These are phyloP conservation scores for Ammospiza maritima DNA, from an alignment of 2,797 vertebrate species.

Conservation along the genomic window DNA sequence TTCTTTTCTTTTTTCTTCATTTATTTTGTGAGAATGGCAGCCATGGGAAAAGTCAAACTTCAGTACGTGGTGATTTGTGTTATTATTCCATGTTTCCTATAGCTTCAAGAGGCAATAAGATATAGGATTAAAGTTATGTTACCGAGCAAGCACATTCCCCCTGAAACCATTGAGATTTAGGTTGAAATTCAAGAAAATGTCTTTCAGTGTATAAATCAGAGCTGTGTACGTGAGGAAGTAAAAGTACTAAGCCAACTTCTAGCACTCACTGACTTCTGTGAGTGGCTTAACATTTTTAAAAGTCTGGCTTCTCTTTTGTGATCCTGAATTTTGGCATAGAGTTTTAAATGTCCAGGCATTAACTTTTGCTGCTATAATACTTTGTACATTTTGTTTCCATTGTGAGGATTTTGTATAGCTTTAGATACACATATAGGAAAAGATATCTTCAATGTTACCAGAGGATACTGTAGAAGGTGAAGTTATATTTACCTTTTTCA, in stretches of 20 bases:
- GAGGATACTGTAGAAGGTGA: neutral
- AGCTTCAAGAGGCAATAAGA: neutral
- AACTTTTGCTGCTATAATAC: neutral
- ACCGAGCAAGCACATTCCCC: accelerated
- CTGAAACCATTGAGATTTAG: neutral
- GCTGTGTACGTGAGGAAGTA: neutral
- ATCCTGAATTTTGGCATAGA: neutral
- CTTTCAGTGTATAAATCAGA: neutral
- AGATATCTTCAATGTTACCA: neutral
- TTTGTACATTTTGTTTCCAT: neutral
- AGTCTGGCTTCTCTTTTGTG: neutral
- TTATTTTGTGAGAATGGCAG: neutral
- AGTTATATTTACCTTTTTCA: neutral
- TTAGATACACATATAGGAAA: neutral
- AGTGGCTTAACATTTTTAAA: neutral
- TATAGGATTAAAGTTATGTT: neutral
- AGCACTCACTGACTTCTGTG: accelerated
- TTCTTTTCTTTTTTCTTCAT: neutral
- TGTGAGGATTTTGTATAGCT: neutral
- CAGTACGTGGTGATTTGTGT: neutral
- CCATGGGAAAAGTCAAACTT: neutral
- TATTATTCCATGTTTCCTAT: neutral
- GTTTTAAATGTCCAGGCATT: neutral
- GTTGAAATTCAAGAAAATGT: neutral
- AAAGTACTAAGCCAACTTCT: neutral